These are phyloP conservation scores for Myxocyprinus asiaticus DNA, from an alignment of 2,113 vertebrate genomes.

Conservation along the genomic window DNA sequence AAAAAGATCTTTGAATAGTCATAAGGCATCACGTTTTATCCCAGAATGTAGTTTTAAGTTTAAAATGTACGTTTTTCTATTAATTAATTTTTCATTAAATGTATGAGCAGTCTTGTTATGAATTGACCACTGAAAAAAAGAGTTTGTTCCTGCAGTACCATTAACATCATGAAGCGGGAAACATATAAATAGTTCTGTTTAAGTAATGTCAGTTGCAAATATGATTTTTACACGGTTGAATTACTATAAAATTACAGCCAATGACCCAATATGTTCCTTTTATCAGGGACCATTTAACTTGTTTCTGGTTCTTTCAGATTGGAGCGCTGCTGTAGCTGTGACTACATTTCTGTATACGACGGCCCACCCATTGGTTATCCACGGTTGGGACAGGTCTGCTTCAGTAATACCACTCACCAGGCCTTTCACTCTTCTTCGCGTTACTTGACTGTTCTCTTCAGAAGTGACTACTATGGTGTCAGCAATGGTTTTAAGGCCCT, in stretches of 20 bases:
- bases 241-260: no score
- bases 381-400: conserved; percentile 68
- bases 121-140: no score
- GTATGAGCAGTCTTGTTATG: not conserved
- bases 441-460: conserved; percentile 75
- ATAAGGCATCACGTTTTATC: not conserved
- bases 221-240: no score
- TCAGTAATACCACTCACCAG: conserved; percentile 33
- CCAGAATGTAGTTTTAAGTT: not conserved
- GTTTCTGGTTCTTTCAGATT: conserved; percentile 67
- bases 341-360: conserved; percentile 79
- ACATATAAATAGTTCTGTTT: no score
- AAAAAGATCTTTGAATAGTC: no score
- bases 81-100: not conserved
- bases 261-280: no score
- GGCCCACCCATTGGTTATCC: conserved; percentile 63
- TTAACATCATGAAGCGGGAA: no score
- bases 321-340: conserved; percentile 82
- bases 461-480: conserved; percentile 63
- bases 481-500: conserved; percentile 69
- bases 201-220: no score
- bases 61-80: no score
- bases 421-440: conserved; percentile 70
- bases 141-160: no score
- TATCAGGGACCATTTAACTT: not conserved